Conservation (phyloP, 1,140 invertebrate genomes). For the Myzus persicae region DNA sequence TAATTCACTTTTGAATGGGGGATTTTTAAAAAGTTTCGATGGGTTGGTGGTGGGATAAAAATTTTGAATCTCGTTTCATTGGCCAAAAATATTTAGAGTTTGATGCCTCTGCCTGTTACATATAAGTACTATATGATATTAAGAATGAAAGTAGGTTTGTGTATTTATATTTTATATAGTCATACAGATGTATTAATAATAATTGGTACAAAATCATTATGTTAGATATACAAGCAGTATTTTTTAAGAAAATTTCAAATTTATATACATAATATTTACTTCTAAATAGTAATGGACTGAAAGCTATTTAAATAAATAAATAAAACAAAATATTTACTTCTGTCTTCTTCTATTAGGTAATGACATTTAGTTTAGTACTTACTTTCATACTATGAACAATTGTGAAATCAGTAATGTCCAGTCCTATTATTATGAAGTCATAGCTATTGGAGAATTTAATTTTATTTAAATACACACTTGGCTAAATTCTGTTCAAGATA, state of each 20-base stretch:
- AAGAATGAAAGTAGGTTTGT: background rate
- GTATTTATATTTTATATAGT: background rate
- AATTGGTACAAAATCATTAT: background rate
- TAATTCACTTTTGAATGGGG: too few species aligned
- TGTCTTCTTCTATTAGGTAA: too few species aligned
- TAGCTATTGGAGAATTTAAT: background rate
- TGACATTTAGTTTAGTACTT: too few species aligned
- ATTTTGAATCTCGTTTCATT: too few species aligned
- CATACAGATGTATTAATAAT: background rate
- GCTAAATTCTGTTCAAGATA: too few species aligned
- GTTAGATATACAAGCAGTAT: background rate
- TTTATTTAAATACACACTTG: background rate
- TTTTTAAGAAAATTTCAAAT: background rate
- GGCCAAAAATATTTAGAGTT: too few species aligned
- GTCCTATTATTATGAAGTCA: background rate
- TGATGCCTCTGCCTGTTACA: background rate
- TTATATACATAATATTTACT: background rate
- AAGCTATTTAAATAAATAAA: too few species aligned
- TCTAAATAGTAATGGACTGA: too few species aligned
- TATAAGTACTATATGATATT: background rate
- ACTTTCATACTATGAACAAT: background rate
- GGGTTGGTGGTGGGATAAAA: too few species aligned
- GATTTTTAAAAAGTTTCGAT: too few species aligned
- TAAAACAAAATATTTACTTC: too few species aligned
- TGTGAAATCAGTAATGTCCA: background rate